phyloP scores from a whole-genome alignment of 2,113 vertebrate species.

The Echinops telfairi region DNA sequence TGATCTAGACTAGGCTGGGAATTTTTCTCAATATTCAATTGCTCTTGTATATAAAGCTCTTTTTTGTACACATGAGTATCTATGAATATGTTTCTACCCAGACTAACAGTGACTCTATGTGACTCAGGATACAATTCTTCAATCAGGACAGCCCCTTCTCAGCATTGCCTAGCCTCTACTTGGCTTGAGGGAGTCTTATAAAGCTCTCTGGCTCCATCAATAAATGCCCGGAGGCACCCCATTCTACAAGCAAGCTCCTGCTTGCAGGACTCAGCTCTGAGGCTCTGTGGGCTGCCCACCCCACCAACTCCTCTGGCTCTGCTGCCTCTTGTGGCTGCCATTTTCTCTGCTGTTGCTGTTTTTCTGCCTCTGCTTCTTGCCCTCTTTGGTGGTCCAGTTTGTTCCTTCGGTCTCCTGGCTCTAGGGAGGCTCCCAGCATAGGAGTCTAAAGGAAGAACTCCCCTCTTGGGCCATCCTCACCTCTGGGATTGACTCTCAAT shows the following conservation, averaged over 20 bases:
- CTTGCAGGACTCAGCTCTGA: no score
- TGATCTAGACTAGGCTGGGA: no score
- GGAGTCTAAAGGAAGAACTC: background rate
- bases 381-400: background rate
- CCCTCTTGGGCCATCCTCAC: background rate
- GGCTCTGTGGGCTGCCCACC: background rate
- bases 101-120: no score
- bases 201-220: no score
- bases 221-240: no score
- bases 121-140: background rate
- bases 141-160: background rate
- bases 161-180: background rate
- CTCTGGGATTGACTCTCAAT: background rate
- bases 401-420: background rate
- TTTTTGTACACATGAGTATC: no score
- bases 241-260: background rate
- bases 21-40: no score
- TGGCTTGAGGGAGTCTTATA: background rate
- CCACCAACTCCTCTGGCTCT: background rate
- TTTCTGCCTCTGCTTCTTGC: background rate
- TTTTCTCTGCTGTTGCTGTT: background rate
- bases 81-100: no score
- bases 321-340: background rate
- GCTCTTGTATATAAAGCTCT: no score
- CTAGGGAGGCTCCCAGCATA: background rate